Evolutionary conservation across 2,113 vertebrate genomes (phyloP).

Genomic region (Tympanuchus pallidicinctus): DNA sequence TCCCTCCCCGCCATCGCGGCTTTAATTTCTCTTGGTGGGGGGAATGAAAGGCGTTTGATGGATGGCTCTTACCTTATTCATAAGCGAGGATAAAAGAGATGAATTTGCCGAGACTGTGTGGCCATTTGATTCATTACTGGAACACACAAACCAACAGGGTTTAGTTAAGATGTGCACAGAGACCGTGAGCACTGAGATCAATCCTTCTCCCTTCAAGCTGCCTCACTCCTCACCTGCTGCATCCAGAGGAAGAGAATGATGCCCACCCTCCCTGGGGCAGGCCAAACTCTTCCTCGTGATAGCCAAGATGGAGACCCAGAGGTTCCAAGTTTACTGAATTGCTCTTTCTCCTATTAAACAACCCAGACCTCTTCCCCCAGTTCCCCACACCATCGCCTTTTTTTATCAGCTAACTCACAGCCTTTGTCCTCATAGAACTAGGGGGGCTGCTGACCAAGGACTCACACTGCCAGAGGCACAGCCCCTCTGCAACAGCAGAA

Average conservation of each 20-base stretch:
- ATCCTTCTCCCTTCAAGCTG: slow-evolving; percentile 73
- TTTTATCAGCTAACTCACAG: background rate
- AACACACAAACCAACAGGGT: slow-evolving; percentile 95
- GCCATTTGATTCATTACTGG: slow-evolving; percentile 99
- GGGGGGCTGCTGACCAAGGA: background rate
- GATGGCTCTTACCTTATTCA: slow-evolving; percentile 99
- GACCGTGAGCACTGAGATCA: slow-evolving; percentile 86
- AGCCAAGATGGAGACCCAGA: background rate
- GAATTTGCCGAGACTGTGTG: slow-evolving; percentile 95
- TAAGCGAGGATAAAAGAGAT: slow-evolving; percentile 99
- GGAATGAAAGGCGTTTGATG: slow-evolving; percentile 91
- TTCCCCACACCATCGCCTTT: background rate
- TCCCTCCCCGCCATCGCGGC: slow-evolving; percentile 72
- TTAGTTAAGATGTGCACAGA: slow-evolving; percentile 88
- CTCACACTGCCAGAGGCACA: background rate
- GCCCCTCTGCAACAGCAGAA: background rate
- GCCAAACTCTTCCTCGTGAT: background rate
- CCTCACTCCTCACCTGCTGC: slow-evolving; percentile 37
- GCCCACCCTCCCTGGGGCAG: background rate
- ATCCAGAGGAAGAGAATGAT: background rate
- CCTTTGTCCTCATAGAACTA: rapidly evolving
- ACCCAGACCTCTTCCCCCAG: background rate
- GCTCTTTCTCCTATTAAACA: background rate
- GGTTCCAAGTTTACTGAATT: background rate
- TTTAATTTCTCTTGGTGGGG: slow-evolving; percentile 94